Evolutionary conservation across 1,140 invertebrate genomes (phyloP), one percentile per base, ranked within the genome.

Genomic region (Drosophila ficusphila): DNA sequence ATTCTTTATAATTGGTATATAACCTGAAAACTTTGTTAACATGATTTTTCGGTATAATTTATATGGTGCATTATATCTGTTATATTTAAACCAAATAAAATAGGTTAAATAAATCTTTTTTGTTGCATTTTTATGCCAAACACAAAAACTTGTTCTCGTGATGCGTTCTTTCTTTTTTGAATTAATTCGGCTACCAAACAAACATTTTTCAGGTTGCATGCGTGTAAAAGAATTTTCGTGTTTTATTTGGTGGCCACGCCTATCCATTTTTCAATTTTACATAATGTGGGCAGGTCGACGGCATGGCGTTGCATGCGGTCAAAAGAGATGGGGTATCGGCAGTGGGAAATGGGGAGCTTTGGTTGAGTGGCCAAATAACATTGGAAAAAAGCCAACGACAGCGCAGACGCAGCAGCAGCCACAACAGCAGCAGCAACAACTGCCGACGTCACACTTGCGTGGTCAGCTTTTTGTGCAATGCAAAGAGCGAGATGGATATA

Each of bases 401-500:
- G 21, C 9, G 36, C 36, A 60, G 12, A 19, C 33, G 34, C 57
- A 60, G n/a, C 14, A 34, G 11, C 42, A 76, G 31, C 16, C 36
- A 6, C 39, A 44, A 36, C 69, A 68, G 48, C 57, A 56, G 56
- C 54, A 33, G 36, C 27, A 53, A 49, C 58, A 52, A 54, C 57
- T 47, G 52, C 53, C 68, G 46, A 79, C 77, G 81, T 86, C 82
- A 86, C 82, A 86, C 62, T 88, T 86, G 81, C 82, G 73, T 86
- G 74, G 81, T 68, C 65, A 88, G 82, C 73, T 54, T 75, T 81
- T 67, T 51, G 54, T 62, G 41, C 44, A 64, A 76, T 71, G 38
- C 31, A 39, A 52, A 27, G 47, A 34, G 54, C 14, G 31, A 29
- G 33, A 19, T 11, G 14, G 21, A 4, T 3, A 25, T 8, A 23